Base-by-base conservation (phyloP, 1,140 invertebrate species). In the Mamestra configurata region DNA sequence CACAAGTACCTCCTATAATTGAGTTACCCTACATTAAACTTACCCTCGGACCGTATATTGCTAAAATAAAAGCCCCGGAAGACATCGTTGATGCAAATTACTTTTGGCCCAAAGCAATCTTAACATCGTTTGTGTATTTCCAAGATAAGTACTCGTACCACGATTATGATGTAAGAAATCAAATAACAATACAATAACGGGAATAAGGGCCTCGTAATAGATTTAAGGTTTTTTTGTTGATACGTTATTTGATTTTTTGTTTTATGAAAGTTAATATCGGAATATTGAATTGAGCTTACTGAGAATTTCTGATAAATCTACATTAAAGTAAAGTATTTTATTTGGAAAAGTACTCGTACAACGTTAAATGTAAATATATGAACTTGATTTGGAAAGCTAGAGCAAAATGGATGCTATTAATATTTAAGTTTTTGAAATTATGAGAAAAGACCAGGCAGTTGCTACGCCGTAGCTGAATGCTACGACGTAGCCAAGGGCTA, bases 1-100 rank as follows among this genome's bases (percentile, higher is more conserved):
- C 53, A 2, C 80, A 82, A 84, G 82, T 80, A 80, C 81, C 83
- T 77, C 71, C 84, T 85, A 88, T 89, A 91, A 93, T 90, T 90
- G 91, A 90, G 90, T 92, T 88, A 89, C 87, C 88, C 89, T 89
- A 88, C 89, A 93, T 91, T 93, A 90, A 93, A 93, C 89, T 91
- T 92, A 86, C 82, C 82, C 81, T 78, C 84, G 85, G 83, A 82
- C 83, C 85, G 84, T 90, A 91, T 88, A 91, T 87, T 86, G 84
- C 87, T 87, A 86, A 90, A 92, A 93, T 89, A 93, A 93, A 90
- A 88, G 85, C 84, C 83, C 87, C 80, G 83, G 84, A 83, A 59
- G 85, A 57, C 18, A 57, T 73, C 35, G 46, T 35, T 37, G 31
- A 89, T 82, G 84, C 85, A 89, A 91, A 91, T 91, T 91, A 90